Evolutionary conservation across 1,140 invertebrate genomes (phyloP), one percentile per base, ranked within the genome.

Genomic region (Bemisia tabaci): DNA sequence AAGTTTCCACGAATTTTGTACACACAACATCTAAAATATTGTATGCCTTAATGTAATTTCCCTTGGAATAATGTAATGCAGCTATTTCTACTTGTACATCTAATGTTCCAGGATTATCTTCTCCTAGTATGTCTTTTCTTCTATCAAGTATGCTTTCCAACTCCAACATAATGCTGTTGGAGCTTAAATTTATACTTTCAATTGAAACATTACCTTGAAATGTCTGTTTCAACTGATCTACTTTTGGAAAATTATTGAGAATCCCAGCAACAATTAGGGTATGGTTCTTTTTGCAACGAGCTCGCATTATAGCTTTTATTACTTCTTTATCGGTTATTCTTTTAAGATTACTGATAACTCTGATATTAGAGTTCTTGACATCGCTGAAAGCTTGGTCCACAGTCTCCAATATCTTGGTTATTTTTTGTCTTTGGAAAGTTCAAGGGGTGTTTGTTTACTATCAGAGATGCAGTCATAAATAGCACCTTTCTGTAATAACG

Each of bases 1-100:
- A 23, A 1, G 68, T 60, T 48, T 66, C 58, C 63, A 69, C 60
- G 26, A 68, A 68, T 65, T 69, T 73, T 17, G 65, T 27, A 24
- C n/a, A 24, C 5, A 61, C 22, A 5, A 11, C n/a, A 11, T 61
- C 60, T 11, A 11, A 24, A 5, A 68, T 17, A 74, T 68, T 62
- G 60, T 71, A 60, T 26, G 73, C 71, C 65, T 73, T 68, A n/a
- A 71, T 62, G 17, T 69, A 64, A 1, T 68, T 68, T 12, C 63
- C 72, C 22, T 61, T 5, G 5, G 5, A 11, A n/a, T 61, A 61
- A 5, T 11, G 24, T n/a, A 24, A 5, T 11, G 5, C 22, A 24
- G 60, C 60, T 61, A 70, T 60, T n/a, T 33, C 22, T 17, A 66
- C 9, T 24, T 66, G 63, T 26, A 62, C 69, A 17, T 60, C 59